Base-by-base conservation (phyloP, 2,797 vertebrate species). In the Cichlasoma orientale region DNA sequence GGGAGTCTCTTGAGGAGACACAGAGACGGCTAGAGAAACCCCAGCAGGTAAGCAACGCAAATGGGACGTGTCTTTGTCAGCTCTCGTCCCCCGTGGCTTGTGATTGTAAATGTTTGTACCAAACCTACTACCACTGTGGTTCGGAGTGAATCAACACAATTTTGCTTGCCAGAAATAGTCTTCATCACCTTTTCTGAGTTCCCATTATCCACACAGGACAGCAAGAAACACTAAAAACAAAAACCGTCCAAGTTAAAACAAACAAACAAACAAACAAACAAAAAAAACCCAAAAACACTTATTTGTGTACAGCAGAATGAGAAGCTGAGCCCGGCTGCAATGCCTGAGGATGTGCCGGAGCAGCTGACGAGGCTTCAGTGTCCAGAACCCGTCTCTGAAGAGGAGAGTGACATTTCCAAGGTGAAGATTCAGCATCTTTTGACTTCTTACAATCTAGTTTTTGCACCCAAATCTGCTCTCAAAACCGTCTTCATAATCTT, bases 1-100 rank as follows among this genome's bases (percentile, higher is more conserved):
- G 92, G 88, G 93, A 95, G 78, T 92, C 95, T 19, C 94, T 93
- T 0, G 97, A 97, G 89, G 96, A 97, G 82, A 96, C 93, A 73
- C 94, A 94, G 57, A 93, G 93, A 81, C 68, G 13, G 71, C 83
- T 82, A 69, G 92, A 90, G 74, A 89, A 89, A 78, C 66, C 83
- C 36, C 90, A 92, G 84, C 90, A 93, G 93, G 94, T 94, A 88
- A 55, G 36, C 69, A 50, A 11, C n/a, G 16, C 73, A 82, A 82
- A 83, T 10, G 63, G 50, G 58, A 18, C 78, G 63, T 18, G 21
- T 59, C 56, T 81, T 87, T 82, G 56, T 80, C 63, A 19, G 61
- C 57, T 71, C 73, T 36, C 38, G 33, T 82, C 70, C 74, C 66
- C 50, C 53, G 54, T 63, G 78, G 47, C 52, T 68, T 63, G 21